A percentile compares a stretch with the other conserved stretches of the same genome.
Evolutionary conservation across 2,888 invertebrate species (phyloP).

Genomic region (Leptarthrus brevirostris): DNA sequence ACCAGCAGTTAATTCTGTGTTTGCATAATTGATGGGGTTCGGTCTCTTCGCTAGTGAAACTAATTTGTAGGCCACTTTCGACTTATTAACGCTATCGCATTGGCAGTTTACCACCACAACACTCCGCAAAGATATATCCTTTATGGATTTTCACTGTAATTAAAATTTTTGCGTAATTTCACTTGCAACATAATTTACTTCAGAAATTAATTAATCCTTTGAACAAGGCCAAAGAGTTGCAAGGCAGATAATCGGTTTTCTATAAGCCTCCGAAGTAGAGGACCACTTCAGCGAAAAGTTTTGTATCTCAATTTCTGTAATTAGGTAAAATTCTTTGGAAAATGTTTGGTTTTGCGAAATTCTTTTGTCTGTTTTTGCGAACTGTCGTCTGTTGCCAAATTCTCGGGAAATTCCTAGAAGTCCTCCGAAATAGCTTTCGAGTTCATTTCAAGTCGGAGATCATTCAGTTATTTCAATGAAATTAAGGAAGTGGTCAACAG

Average conservation of each 20-base stretch:
- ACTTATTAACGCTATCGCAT: slow-evolving; percentile 20
- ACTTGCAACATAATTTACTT: too few species aligned
- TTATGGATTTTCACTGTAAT: too few species aligned
- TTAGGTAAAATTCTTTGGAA: neutral
- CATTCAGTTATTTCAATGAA: neutral
- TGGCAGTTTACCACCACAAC: neutral
- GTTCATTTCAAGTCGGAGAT: neutral
- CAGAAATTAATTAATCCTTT: too few species aligned
- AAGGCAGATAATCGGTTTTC: too few species aligned
- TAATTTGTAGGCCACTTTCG: slow-evolving; percentile 10
- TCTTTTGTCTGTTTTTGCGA: neutral
- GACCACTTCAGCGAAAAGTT: neutral
- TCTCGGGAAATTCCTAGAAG: neutral
- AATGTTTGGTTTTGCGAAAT: neutral
- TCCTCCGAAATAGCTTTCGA: neutral
- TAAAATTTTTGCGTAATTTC: too few species aligned
- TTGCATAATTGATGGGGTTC: slow-evolving; percentile 17
- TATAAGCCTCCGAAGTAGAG: neutral
- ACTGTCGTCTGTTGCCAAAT: neutral
- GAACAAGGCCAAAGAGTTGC: too few species aligned
- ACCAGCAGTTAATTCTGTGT: neutral
- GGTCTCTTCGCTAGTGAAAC: neutral
- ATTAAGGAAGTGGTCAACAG: neutral
- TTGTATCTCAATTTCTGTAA: neutral
- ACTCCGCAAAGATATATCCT: too few species aligned